These are phyloP conservation scores for Cherax destructor DNA, from an alignment of 1,140 invertebrate genomes.

Conservation along the genomic window DNA sequence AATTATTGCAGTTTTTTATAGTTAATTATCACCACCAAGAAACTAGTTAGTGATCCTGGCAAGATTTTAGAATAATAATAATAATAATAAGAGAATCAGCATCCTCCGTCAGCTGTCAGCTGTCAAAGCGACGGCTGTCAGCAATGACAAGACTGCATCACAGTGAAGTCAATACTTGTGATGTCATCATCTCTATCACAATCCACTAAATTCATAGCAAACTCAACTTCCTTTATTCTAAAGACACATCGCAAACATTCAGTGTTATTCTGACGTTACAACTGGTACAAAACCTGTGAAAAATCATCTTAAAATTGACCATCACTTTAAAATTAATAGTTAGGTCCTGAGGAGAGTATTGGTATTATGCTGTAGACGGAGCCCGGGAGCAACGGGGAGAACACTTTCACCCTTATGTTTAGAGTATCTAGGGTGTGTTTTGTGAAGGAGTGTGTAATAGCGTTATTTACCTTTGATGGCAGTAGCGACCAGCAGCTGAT, in stretches of 20 bases:
- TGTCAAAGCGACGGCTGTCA: not conserved
- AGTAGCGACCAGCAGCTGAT: not conserved
- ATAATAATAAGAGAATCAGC: too few species aligned
- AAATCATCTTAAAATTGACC: too few species aligned
- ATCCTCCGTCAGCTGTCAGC: not conserved
- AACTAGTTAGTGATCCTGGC: too few species aligned
- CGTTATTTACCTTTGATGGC: not conserved
- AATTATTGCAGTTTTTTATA: too few species aligned
- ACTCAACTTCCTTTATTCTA: not conserved
- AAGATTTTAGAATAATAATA: too few species aligned
- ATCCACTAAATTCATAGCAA: not conserved
- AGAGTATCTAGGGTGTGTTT: not conserved
- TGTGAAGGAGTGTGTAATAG: not conserved
- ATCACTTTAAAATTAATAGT: not conserved
- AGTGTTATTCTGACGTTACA: too few species aligned
- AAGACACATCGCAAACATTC: not conserved
- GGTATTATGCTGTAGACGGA: not conserved
- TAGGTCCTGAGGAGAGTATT: not conserved
- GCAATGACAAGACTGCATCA: too few species aligned
- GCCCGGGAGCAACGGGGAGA: not conserved
- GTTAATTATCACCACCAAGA: too few species aligned
- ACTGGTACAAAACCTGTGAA: too few species aligned
- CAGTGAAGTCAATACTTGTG: too few species aligned
- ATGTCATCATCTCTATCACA: too few species aligned
- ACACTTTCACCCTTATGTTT: not conserved